Percentiles rank a stretch among this genome's conserved stretches.
Evolutionary conservation across 2,113 vertebrate genomes (phyloP).

Genomic region (Sarotherodon lohbergeri): DNA sequence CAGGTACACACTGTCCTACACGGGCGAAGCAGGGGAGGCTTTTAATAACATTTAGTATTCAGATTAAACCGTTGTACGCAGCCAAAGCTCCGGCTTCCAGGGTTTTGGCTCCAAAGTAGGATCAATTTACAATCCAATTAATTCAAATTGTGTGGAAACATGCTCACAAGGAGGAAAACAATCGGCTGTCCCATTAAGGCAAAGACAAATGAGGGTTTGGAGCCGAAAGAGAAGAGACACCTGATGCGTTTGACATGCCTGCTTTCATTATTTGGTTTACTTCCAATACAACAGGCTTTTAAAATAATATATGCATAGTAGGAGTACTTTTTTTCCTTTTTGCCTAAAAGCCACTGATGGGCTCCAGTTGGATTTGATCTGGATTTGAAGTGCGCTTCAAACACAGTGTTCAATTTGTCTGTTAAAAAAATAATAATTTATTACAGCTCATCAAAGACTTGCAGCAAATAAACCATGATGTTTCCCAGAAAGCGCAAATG

Average conservation of each 20-base stretch:
- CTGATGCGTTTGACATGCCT: not conserved
- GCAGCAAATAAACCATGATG: not conserved
- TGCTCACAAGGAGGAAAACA: constrained; percentile 20
- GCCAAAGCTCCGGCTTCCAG: constrained; percentile 19
- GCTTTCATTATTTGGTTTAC: not conserved
- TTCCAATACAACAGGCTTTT: not conserved
- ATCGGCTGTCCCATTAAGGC: not conserved
- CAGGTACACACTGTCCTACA: constrained; percentile 55
- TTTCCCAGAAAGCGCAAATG: not conserved
- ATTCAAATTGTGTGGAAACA: constrained; percentile 43
- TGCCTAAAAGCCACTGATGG: not conserved
- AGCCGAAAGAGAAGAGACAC: not conserved
- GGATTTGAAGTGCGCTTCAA: not conserved
- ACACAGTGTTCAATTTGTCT: not conserved
- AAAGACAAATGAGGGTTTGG: not conserved
- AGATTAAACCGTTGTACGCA: constrained; percentile 45
- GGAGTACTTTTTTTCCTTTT: not conserved
- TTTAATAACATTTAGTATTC: constrained; percentile 67
- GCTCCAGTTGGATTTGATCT: not conserved
- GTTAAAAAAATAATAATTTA: not conserved
- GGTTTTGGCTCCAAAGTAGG: constrained; percentile 31
- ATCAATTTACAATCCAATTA: constrained; percentile 58
- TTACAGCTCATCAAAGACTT: not conserved
- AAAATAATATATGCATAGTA: not conserved
- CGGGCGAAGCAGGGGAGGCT: constrained; percentile 15